Evolutionary conservation across 2,113 vertebrate genomes (phyloP).

Genomic region (Accipiter cooperii): DNA sequence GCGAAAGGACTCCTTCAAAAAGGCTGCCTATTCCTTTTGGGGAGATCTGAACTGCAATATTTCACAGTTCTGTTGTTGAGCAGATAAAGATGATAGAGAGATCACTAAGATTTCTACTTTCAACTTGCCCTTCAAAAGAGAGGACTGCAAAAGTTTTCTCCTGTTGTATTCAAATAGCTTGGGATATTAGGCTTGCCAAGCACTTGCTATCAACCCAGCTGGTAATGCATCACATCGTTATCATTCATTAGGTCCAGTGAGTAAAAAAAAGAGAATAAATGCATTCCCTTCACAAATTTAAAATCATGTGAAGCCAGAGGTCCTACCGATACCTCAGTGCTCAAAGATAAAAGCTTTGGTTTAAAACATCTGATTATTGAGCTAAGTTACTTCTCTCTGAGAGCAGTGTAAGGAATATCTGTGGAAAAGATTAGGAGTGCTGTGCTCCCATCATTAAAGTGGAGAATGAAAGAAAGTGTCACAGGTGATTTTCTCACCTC

Average conservation of each 20-base stretch:
- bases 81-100: not conserved
- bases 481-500: not conserved
- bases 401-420: not conserved
- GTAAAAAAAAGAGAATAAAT: not conserved
- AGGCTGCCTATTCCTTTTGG: not conserved
- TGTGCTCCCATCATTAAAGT: fast-evolving
- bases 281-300: not conserved
- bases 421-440: not conserved
- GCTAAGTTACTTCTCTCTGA: not conserved
- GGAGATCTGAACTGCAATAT: not conserved
- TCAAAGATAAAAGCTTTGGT: not conserved
- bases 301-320: not conserved
- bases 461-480: not conserved
- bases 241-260: not conserved
- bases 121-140: not conserved
- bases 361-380: not conserved
- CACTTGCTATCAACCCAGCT: not conserved
- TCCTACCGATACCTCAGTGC: not conserved
- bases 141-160: not conserved
- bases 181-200: not conserved
- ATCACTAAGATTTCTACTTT: not conserved
- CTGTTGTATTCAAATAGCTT: not conserved
- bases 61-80: not conserved
- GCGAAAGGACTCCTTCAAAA: not conserved
- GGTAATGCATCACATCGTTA: not conserved